phyloP scores from a whole-genome alignment of 2,797 vertebrate species.

The Danio tinwini region DNA sequence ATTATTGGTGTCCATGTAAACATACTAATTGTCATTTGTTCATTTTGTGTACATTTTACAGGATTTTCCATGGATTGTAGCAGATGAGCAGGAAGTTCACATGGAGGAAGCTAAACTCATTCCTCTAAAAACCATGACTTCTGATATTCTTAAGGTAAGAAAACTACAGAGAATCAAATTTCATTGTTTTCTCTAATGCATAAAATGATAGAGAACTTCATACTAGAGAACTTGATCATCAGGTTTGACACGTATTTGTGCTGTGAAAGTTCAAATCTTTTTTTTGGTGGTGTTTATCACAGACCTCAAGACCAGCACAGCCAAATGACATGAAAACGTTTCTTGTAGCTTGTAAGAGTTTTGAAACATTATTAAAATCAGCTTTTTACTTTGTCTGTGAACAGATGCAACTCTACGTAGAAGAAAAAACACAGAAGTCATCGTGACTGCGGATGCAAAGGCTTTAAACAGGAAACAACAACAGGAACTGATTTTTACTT shows the following conservation, averaged over 20 bases:
- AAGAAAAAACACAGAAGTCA: slow-evolving; percentile 90
- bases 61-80: slow-evolving; percentile 98
- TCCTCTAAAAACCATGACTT: slow-evolving; percentile 97
- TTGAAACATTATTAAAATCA: background rate
- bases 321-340: background rate
- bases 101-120: slow-evolving; percentile 95
- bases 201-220: background rate
- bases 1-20: too few relatives aligned
- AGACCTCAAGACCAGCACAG: background rate
- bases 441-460: background rate
- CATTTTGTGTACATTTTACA: slow-evolving; percentile 58
- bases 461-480: background rate
- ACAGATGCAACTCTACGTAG: slow-evolving; percentile 98
- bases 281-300: too few relatives aligned
- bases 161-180: background rate
- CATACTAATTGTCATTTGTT: background rate
- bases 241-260: too few relatives aligned
- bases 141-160: slow-evolving; percentile 92
- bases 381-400: slow-evolving; percentile 1
- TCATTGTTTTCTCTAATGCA: background rate
- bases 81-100: slow-evolving; percentile 94
- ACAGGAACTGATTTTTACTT: background rate
- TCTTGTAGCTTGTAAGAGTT: too few relatives aligned
- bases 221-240: background rate
- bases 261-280: too few relatives aligned